These are phyloP conservation scores for Drosophila quadrilineata DNA, from an alignment of 1,140 invertebrate genomes.

Conservation along the genomic window DNA sequence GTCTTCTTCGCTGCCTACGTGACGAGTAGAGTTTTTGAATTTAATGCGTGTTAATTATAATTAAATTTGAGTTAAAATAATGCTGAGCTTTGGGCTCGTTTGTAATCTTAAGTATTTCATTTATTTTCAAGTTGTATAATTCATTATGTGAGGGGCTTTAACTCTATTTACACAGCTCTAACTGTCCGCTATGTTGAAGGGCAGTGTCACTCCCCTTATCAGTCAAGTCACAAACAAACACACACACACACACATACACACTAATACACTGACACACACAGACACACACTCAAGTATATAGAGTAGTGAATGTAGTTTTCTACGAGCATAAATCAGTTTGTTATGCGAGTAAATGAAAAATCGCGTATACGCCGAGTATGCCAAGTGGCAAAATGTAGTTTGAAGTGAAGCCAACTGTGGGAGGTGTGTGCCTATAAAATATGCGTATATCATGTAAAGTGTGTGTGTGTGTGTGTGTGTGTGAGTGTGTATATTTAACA, in stretches of 20 bases:
- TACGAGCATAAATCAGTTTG: constrained; percentile 28
- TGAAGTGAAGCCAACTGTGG: background rate
- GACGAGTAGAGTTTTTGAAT: background rate
- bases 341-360: constrained; percentile 14
- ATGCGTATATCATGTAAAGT: constrained; percentile 16
- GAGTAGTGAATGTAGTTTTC: no score
- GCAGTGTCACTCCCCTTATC: constrained; percentile 14
- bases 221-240: background rate
- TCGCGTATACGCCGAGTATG: constrained; percentile 23
- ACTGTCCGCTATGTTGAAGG: background rate
- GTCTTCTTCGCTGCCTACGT: constrained; percentile 17
- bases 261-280: background rate
- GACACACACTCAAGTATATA: background rate
- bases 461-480: constrained; percentile 12
- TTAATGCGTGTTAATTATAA: background rate
- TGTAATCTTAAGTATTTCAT: background rate
- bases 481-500: constrained; percentile 24
- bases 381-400: background rate
- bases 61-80: background rate
- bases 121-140: constrained; percentile 6
- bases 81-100: no score
- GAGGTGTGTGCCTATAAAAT: constrained; percentile 19
- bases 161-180: background rate
- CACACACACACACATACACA: background rate
- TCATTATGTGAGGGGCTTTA: background rate